phyloP scores from a whole-genome alignment of 23 tunicate genomes.

The Clavelina lepadiformis region DNA sequence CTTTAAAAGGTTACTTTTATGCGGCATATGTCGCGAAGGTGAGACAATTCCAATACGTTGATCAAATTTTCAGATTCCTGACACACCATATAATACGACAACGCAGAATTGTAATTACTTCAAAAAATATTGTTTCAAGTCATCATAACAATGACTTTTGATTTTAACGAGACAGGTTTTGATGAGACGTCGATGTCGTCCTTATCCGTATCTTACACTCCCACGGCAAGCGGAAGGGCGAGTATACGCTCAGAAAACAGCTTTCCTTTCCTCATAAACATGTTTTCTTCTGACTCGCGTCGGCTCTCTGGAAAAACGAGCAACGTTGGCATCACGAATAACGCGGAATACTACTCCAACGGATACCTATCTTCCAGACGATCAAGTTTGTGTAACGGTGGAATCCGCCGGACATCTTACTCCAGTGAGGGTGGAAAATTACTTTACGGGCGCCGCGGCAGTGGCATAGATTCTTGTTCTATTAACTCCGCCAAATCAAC shows the following conservation, averaged over 20 bases:
- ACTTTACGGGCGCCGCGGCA: not conserved
- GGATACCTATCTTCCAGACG: too few species aligned
- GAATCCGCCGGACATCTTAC: too few species aligned
- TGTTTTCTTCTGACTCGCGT: constrained; percentile 14
- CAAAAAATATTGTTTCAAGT: not conserved
- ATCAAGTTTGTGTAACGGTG: too few species aligned
- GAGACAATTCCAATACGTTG: not conserved
- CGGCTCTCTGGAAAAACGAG: constrained; percentile 17
- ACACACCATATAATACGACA: too few species aligned
- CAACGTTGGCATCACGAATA: constrained; percentile 1
- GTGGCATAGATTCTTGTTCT: not conserved
- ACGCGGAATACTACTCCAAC: too few species aligned
- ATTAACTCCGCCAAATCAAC: not conserved
- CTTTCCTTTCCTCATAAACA: constrained; percentile 20
- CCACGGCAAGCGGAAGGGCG: constrained; percentile 20
- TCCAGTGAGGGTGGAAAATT: too few species aligned
- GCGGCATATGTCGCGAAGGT: constrained; percentile 70
- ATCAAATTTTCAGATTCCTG: not conserved
- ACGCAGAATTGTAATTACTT: not conserved
- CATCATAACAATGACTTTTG: too few species aligned
- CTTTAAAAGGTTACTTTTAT: constrained; percentile 33
- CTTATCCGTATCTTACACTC: constrained; percentile 47
- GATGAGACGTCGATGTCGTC: constrained; percentile 54
- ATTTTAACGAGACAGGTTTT: too few species aligned
- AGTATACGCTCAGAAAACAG: constrained; percentile 29